These are phyloP conservation scores for Idaea straminata DNA, from an alignment of 2,888 invertebrate species.

Conservation along the genomic window DNA sequence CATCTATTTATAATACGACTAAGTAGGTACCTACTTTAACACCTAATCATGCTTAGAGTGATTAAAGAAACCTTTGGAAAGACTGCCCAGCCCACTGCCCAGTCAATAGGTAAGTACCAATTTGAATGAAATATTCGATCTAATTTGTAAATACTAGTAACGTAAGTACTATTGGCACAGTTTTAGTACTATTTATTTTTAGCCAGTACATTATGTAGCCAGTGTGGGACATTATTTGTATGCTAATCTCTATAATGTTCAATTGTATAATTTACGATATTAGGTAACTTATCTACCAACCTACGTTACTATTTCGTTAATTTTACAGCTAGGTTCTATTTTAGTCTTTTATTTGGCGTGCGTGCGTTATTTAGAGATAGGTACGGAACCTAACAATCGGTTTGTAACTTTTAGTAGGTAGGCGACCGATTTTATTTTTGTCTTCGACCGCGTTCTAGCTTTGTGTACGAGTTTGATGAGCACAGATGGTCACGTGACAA, in stretches of 20 bases:
- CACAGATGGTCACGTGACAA: not conserved
- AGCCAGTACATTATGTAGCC: not conserved
- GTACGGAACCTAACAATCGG: constrained; percentile 47
- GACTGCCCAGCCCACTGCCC: not conserved
- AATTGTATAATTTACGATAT: not conserved
- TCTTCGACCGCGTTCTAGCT: constrained; percentile 10
- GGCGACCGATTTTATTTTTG: constrained; percentile 33
- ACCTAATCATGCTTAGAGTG: not conserved
- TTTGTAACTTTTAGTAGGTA: constrained; percentile 44
- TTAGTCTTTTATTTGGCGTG: constrained; percentile 51
- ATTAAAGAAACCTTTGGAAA: not conserved
- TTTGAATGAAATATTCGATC: not conserved
- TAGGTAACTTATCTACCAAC: constrained; percentile 18
- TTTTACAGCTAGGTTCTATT: constrained; percentile 64
- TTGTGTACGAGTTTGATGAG: not conserved
- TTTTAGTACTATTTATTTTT: not conserved
- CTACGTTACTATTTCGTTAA: constrained; percentile 38
- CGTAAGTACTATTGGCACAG: not conserved
- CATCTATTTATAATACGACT: not conserved
- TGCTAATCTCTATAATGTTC: too few species aligned
- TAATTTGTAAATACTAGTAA: not conserved
- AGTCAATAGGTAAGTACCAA: not conserved
- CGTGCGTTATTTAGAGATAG: constrained; percentile 27
- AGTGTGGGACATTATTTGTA: not conserved
- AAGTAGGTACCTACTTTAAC: not conserved